These are phyloP conservation scores for Drosophila baimaii DNA, from an alignment of 1,140 invertebrate genomes.

Conservation along the genomic window DNA sequence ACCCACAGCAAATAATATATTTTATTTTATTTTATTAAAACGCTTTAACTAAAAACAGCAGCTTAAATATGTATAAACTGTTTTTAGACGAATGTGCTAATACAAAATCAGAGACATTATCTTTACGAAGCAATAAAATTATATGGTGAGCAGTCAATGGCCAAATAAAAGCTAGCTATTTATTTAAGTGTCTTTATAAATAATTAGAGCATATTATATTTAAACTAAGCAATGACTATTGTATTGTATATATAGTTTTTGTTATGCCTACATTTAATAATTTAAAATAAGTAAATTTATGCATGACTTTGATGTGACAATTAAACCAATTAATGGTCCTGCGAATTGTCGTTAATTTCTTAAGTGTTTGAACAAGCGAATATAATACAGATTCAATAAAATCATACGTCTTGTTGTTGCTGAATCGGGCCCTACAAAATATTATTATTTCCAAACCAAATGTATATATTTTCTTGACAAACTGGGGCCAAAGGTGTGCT, in stretches of 20 bases:
- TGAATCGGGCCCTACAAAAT: conserved; percentile 1
- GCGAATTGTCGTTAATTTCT: background rate
- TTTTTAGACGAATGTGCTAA: background rate
- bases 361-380: conserved; percentile 3
- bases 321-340: background rate
- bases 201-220: conserved; percentile 21
- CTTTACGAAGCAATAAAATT: conserved; percentile 16
- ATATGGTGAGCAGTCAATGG: conserved; percentile 17
- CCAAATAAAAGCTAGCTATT: conserved; percentile 7
- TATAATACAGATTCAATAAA: background rate
- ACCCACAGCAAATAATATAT: background rate
- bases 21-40: background rate
- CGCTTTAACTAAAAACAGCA: background rate
- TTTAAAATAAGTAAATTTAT: background rate
- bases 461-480: conserved; percentile 7
- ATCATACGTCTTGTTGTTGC: too few relatives aligned
- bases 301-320: background rate
- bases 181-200: conserved; percentile 14
- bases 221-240: background rate
- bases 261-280: too few relatives aligned
- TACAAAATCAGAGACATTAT: conserved; percentile 10
- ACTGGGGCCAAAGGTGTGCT: conserved; percentile 20
- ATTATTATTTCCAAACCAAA: background rate
- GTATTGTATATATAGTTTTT: too few relatives aligned
- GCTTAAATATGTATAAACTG: background rate